Evolutionary conservation across 2,888 invertebrate species (phyloP), one percentile per base, ranked within the genome.

Genomic region (Resseliella maxima): DNA sequence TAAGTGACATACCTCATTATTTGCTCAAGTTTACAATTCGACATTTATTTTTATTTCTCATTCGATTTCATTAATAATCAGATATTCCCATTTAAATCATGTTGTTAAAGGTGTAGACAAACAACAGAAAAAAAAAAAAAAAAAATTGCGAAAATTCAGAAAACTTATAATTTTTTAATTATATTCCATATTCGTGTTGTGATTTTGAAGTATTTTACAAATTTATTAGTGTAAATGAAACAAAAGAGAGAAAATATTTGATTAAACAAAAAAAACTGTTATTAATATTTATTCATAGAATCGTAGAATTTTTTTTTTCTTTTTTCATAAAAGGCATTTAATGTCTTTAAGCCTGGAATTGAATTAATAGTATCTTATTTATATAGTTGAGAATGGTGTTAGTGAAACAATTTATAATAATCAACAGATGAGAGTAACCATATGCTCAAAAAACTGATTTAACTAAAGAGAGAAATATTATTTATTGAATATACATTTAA

Each of bases 141-240:
- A 59, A 18, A 59, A n/a, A 24, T 24, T 59, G n/a, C 18, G 50
- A 50, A 59, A 5, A 24, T 59, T 27, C 5, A 59, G n/a, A n/a
- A n/a, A 59, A 59, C 2, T 72, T 72, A 31, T 72, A 27, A 72
- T 31, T 21, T 72, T 2, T 24, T 18, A 50, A 50, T 50, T 18
- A 18, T 18, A 18, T 24, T 59, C 15, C 72, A 72, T 72, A 72
- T 72, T 35, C 3, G 72, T 72, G 72, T 72, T 72, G 72, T 72
- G 72, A 72, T 72, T 72, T 72, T 72, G 72, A 72, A 72, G 31
- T 72, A 72, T 3, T 72, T 72, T 72, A 72, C 72, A 72, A 72
- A 31, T 72, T 27, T 18, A 2, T 72, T 72, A 72, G 27, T 31
- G 18, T 31, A 31, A 72, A 72, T 8, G 15, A 72, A 0, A 72